Evolutionary conservation across 2,113 vertebrate genomes (phyloP).

Genomic region (Leptosomus discolor): DNA sequence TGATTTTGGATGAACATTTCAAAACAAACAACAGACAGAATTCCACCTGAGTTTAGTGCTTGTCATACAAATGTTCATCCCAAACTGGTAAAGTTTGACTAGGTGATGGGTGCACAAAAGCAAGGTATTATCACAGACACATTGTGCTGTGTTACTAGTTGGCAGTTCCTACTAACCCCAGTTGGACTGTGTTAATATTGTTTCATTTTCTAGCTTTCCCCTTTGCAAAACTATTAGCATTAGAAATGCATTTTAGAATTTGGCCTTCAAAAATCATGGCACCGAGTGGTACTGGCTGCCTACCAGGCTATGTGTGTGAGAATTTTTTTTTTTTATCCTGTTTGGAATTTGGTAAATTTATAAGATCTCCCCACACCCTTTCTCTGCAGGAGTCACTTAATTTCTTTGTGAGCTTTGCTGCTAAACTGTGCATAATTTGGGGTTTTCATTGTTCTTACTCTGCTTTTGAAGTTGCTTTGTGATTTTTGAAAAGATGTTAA

Average conservation of each 20-base stretch:
- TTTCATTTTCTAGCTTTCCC: neutral
- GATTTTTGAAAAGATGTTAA: conserved; percentile 63
- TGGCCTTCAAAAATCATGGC: neutral
- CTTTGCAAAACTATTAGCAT: neutral
- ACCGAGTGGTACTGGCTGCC: neutral
- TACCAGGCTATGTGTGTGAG: conserved; percentile 31
- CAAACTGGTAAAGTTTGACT: neutral
- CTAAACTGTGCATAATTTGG: conserved; percentile 54
- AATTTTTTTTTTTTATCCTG: neutral
- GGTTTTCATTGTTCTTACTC: conserved; percentile 44
- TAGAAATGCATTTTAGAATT: neutral
- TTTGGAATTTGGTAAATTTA: conserved; percentile 41
- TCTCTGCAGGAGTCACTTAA: conserved; percentile 52
- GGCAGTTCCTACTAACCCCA: neutral
- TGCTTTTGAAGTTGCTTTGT: conserved; percentile 40
- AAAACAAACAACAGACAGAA: neutral
- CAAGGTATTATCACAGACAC: neutral
- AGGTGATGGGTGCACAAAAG: neutral
- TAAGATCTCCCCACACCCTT: conserved; percentile 52
- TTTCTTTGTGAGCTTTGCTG: conserved; percentile 47
- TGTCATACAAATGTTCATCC: neutral
- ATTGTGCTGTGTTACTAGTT: neutral
- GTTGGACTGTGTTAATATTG: neutral
- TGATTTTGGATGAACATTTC: neutral
- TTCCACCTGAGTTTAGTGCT: neutral